phyloP scores from a whole-genome alignment of 2,888 invertebrate species.

The Bombyx huttoni region DNA sequence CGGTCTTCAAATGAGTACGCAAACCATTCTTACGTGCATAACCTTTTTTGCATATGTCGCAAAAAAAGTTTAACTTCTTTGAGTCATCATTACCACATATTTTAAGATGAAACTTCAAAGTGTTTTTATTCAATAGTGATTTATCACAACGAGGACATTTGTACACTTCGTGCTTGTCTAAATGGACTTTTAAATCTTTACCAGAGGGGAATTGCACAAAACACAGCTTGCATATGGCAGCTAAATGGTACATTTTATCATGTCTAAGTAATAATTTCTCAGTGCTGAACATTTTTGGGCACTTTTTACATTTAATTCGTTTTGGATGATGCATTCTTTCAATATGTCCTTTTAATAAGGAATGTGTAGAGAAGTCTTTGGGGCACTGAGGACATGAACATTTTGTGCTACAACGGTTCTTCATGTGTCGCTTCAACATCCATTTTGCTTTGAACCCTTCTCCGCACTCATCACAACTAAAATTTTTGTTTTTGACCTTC shows the following conservation, averaged over 20 bases:
- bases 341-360: slow-evolving; percentile 28
- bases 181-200: slow-evolving; percentile 30
- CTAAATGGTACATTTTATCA: slow-evolving; percentile 29
- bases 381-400: slow-evolving; percentile 35
- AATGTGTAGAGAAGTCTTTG: slow-evolving; percentile 28
- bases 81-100: slow-evolving; percentile 29
- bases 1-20: slow-evolving; percentile 37
- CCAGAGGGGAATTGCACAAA: slow-evolving; percentile 39
- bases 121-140: slow-evolving; percentile 31
- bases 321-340: slow-evolving; percentile 46
- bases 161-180: slow-evolving; percentile 37
- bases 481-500: slow-evolving; percentile 16
- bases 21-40: slow-evolving; percentile 40
- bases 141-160: slow-evolving; percentile 37
- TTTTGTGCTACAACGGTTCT: slow-evolving; percentile 22
- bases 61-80: slow-evolving; percentile 28
- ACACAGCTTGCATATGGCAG: slow-evolving; percentile 41
- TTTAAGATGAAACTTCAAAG: slow-evolving; percentile 34
- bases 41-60: slow-evolving; percentile 47
- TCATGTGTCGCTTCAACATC: slow-evolving; percentile 29
- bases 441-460: slow-evolving; percentile 22
- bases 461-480: slow-evolving; percentile 40
- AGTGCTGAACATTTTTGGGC: slow-evolving; percentile 44
- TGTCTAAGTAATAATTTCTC: slow-evolving; percentile 35
- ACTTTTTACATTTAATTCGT: slow-evolving; percentile 27